A percentile compares a stretch with the other conserved stretches of the same genome.
phyloP scores from a whole-genome alignment of 2,113 vertebrate species.

The Arizona elegans region DNA sequence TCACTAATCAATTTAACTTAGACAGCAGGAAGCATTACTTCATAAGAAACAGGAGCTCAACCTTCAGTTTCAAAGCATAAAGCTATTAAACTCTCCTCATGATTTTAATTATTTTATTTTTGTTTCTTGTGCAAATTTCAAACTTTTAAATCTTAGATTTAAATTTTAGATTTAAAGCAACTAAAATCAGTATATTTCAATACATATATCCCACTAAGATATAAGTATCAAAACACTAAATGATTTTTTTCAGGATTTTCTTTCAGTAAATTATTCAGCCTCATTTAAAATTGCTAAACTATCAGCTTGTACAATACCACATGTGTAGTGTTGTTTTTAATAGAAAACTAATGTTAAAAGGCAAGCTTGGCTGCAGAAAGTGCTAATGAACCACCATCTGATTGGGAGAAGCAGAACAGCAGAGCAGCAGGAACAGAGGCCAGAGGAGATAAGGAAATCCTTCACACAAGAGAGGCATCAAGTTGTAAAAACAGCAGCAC shows the following conservation, averaged over 20 bases:
- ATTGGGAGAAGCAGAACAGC: constrained; percentile 29
- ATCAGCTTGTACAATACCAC: constrained; percentile 31
- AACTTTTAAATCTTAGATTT: background rate
- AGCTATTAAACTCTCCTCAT: background rate
- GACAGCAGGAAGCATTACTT: background rate
- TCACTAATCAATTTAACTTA: background rate
- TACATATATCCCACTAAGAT: constrained; percentile 40
- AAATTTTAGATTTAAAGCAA: background rate
- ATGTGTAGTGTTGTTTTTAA: constrained; percentile 21
- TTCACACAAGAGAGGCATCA: constrained; percentile 32
- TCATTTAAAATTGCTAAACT: constrained; percentile 45
- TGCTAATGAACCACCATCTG: constrained; percentile 42
- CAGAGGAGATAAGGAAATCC: constrained; percentile 37
- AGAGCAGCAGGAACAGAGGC: constrained; percentile 43
- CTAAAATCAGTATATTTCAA: background rate
- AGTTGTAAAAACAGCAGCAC: constrained; percentile 30
- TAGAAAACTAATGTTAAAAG: constrained; percentile 53
- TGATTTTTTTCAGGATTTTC: constrained; percentile 23
- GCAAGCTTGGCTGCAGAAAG: constrained; percentile 45
- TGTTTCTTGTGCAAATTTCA: background rate
- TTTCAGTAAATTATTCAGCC: constrained; percentile 42
- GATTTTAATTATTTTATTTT: background rate
- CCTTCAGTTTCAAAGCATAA: background rate
- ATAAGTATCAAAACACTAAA: constrained; percentile 39
- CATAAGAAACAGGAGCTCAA: background rate